Base-by-base conservation (phyloP, 2,888 invertebrate species). In the Podotricha telesiphe region DNA sequence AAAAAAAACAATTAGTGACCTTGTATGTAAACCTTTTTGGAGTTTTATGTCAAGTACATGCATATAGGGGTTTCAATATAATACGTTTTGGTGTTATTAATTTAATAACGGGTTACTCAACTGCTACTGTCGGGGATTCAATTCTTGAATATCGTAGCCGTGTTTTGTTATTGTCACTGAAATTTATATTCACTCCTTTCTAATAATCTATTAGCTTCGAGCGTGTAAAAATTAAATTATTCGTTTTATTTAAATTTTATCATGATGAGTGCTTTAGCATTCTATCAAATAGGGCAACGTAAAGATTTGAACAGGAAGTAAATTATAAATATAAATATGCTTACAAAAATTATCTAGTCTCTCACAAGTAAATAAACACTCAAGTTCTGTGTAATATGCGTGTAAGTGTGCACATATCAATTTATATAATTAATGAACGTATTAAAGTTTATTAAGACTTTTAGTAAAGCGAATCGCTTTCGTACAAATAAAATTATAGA, bases 21-120 rank as follows among this genome's bases (percentile, higher is more conserved):
- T 62, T 62, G 53, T 37, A 47, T 34, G n/a, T 22, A 47, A 19
- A 47, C 42, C 67, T 13, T 61, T 67, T 67, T 62, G 45, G 67
- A 37, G 45, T 61, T 67, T 51, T 45, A 28, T 61, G 45, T 67
- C 61, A 67, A 62, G 61, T 59, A 62, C 53, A 20, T 8, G 4
- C 11, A 19, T 42, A 47, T 53, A 53, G 53, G 47, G 53, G 67
- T 28, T 45, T 28, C 37, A 6, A 45, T 28, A 17, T n/a, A n/a
- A n/a, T 45, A 40, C 4, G 59, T 45, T 48, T 51, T 40, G n/a
- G 8, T 19, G 15, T 47, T 28, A 17, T 22, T 22, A 13, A 2
- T 13, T 1, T 51, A 22, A 7, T 15, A 1, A 50, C 20, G 5
- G 3, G 50, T 15, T 6, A 22, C 37, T 37, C 37, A 37, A 37